Conservation (phyloP, 2,888 invertebrate species). For the Aspidiotus rigidus region DNA sequence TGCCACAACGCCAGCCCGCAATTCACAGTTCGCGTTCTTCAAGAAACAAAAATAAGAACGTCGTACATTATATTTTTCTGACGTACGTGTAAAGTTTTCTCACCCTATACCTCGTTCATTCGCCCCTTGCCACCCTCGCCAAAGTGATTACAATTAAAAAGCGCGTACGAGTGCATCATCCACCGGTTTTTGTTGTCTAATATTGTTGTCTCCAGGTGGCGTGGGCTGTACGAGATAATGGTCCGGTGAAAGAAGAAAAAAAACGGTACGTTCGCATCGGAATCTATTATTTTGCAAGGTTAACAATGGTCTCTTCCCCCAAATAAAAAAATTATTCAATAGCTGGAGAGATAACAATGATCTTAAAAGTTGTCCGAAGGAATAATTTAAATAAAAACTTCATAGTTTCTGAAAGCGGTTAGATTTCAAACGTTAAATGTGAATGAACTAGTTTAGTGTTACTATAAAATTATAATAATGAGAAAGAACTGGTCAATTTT, state of each 20-base stretch:
- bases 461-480: no score
- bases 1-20: no score
- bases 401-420: conserved; percentile 1
- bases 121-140: background rate
- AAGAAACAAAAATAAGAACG: no score
- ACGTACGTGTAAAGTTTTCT: background rate
- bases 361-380: conserved; percentile 1
- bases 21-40: no score
- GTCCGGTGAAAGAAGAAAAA: background rate
- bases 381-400: conserved; percentile 4
- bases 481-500: background rate
- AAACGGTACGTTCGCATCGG: background rate
- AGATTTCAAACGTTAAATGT: conserved; percentile 1
- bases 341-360: conserved; percentile 3
- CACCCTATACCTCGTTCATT: background rate
- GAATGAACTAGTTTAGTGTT: background rate
- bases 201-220: conserved; percentile 2
- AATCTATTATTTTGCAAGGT: conserved; percentile 1
- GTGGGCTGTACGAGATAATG: conserved; percentile 3
- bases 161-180: background rate
- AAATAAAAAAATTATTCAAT: conserved; percentile 3
- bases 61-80: background rate
- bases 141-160: conserved; percentile 4
- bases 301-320: conserved; percentile 4
- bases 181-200: background rate